Percentiles rank a stretch among this genome's conserved stretches.
These are phyloP conservation scores for Brachypalpus laphriformis DNA, from an alignment of 2,888 invertebrate genomes.

Conservation along the genomic window DNA sequence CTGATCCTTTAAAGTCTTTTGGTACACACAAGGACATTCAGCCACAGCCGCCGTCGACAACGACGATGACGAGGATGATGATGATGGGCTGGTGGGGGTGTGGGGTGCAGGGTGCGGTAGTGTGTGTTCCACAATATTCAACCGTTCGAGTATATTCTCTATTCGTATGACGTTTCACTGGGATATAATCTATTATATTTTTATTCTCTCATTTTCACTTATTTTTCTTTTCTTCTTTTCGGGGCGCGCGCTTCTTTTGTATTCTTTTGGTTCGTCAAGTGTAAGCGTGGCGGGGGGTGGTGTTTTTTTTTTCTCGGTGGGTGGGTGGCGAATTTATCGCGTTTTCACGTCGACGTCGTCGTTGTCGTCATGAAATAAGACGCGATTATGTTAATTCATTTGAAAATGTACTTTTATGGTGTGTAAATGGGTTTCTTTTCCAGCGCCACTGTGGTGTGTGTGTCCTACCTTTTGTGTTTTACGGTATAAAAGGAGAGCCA, in stretches of 20 bases:
- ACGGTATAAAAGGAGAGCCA: not conserved
- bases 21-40: conserved; percentile 7
- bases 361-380: conserved; percentile 67
- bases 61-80: not conserved
- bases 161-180: conserved; percentile 21
- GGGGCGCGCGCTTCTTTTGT: conserved; percentile 24
- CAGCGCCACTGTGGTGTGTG: conserved; percentile 11
- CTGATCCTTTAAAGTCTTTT: conserved; percentile 25
- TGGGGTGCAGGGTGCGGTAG: too few species aligned
- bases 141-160: conserved; percentile 6
- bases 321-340: conserved; percentile 57
- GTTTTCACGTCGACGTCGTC: conserved; percentile 38
- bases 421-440: conserved; percentile 64
- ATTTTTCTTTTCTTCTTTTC: conserved; percentile 12
- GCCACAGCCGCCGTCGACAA: not conserved
- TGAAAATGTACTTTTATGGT: conserved; percentile 71
- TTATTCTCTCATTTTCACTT: conserved; percentile 62
- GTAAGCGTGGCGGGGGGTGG: conserved; percentile 34
- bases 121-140: conserved; percentile 10
- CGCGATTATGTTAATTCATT: conserved; percentile 74
- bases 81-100: not conserved
- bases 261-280: conserved; percentile 36
- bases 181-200: conserved; percentile 61
- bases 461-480: conserved; percentile 37
- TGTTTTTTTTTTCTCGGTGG: not conserved